Evolutionary conservation across 2,113 vertebrate species (phyloP), one percentile per base, ranked within the genome.

Genomic region (Syngnathus floridae): DNA sequence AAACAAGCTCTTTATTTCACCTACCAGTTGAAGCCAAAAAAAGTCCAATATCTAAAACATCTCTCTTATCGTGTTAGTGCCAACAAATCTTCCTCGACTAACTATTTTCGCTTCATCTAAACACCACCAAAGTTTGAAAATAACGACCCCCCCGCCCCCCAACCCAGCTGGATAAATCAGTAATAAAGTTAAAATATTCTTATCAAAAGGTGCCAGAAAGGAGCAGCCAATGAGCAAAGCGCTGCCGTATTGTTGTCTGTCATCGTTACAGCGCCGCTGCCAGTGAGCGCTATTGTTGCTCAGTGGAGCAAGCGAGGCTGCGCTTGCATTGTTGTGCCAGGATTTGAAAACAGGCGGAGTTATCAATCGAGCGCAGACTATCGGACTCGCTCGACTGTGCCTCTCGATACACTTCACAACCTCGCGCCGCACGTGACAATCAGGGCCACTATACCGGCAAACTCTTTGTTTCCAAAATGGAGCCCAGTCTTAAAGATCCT

Each of bases 331-430:
- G 88, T 90, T 86, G 78, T 81, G 86, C 84, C 76, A 86, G 87
- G 84, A 85, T 87, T 89, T 88, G 84, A 88, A 89, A 90, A 87
- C 88, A 90, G 89, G 83, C 70, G 62, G 74, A 88, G 87, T 91
- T 92, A 92, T 92, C 91, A 91, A 90, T 90, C 77, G 81, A 85
- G 81, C 82, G 69, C 91, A 92, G 91, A 86, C 86, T 89, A 84
- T 76, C 88, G 77, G 78, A 90, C 72, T 87, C 82, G 85, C 80
- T 87, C 84, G 71, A 62, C 85, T 90, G 86, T 84, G 86, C 78
- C 86, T 79, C 80, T 85, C 71, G 84, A 88, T 88, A 88, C 84
- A 88, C 87, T 88, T 86, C 86, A 89, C 75, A 80, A 84, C 81
- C 78, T 72, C 56, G 22, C 77, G 81, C 78, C 78, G 70, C 60